These are phyloP conservation scores for Raphicerus campestris DNA, from an alignment of 2,113 vertebrate genomes.

Conservation along the genomic window DNA sequence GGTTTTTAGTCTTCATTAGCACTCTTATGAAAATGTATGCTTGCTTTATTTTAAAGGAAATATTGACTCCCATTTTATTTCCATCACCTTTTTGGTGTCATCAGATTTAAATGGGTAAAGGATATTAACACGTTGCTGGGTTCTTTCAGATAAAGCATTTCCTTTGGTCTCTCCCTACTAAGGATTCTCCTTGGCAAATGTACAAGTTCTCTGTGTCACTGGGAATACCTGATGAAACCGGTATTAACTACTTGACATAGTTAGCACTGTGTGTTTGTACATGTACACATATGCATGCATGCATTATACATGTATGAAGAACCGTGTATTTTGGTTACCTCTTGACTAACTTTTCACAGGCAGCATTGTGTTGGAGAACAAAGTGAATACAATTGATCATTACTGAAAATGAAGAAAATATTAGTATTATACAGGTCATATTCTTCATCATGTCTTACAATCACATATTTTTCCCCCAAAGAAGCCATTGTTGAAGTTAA, in stretches of 20 bases:
- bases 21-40: neutral
- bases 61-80: neutral
- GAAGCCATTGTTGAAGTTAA: neutral
- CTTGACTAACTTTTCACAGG: neutral
- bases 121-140: neutral
- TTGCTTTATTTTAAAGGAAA: neutral
- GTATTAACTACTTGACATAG: neutral
- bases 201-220: neutral
- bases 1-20: neutral
- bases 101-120: neutral
- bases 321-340: neutral
- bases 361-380: neutral
- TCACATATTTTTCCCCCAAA: neutral
- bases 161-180: neutral
- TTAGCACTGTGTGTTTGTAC: neutral
- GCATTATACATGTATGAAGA: neutral
- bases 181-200: neutral
- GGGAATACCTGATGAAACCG: neutral
- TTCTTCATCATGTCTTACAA: neutral
- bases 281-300: neutral
- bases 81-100: neutral
- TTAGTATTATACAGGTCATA: neutral
- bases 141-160: constrained; percentile 5
- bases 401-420: neutral
- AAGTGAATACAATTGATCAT: neutral